Conservation (phyloP, 2,113 vertebrate genomes). For the Rhynchopsitta pachyrhyncha region DNA sequence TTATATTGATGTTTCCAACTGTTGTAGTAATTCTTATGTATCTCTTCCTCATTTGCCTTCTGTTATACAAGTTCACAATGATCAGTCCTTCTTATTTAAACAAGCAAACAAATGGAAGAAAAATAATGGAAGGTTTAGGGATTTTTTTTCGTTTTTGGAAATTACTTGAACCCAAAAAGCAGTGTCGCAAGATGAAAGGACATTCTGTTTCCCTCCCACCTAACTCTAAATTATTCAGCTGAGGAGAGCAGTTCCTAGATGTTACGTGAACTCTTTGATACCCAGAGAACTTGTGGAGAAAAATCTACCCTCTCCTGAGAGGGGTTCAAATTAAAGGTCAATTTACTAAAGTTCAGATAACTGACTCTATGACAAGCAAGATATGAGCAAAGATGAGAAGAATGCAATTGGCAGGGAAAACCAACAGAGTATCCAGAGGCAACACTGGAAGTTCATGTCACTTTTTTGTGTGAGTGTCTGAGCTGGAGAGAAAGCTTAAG, state of each 20-base stretch:
- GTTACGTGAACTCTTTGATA: background rate
- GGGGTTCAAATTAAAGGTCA: background rate
- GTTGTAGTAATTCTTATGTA: background rate
- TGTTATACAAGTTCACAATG: background rate
- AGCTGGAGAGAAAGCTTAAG: background rate
- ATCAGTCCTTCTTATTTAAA: background rate
- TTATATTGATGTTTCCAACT: background rate
- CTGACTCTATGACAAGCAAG: background rate
- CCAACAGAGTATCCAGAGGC: background rate
- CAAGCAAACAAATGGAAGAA: background rate
- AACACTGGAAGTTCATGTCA: background rate
- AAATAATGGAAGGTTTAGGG: accelerated
- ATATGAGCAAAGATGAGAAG: background rate
- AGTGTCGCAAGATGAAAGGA: background rate
- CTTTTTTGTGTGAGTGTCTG: background rate
- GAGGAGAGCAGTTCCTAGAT: background rate
- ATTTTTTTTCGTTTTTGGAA: background rate
- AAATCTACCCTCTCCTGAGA: background rate
- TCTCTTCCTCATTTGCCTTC: background rate
- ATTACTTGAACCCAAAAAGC: background rate
- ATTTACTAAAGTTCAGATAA: background rate
- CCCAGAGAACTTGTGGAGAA: background rate
- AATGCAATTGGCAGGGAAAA: background rate
- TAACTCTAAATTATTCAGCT: background rate
- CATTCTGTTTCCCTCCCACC: background rate